Evolutionary conservation across 1,140 invertebrate species (phyloP).

Genomic region (Scaptomyza montana): DNA sequence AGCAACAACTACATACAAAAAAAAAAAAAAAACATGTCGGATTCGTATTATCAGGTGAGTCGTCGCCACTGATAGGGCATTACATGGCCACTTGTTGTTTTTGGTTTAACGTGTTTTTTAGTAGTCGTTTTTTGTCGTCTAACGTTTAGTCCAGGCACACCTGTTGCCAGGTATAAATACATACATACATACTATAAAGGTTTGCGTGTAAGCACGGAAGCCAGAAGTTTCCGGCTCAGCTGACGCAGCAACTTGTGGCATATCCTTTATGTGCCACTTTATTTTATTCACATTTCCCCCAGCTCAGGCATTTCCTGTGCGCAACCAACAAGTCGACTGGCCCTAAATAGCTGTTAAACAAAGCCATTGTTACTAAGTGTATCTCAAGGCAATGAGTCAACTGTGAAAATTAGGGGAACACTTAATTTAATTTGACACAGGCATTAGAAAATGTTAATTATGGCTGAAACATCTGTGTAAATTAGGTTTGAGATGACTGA

Average conservation of each 20-base stretch:
- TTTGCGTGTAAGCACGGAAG: slow-evolving; percentile 32
- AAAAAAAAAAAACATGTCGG: slow-evolving; percentile 68
- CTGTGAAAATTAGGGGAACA: too few species aligned
- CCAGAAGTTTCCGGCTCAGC: slow-evolving; percentile 43
- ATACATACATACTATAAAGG: neutral
- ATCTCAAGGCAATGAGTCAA: too few species aligned
- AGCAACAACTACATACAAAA: slow-evolving; percentile 10
- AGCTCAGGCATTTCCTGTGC: slow-evolving; percentile 21
- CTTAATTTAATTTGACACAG: too few species aligned
- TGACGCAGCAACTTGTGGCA: slow-evolving; percentile 33
- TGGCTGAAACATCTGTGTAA: neutral
- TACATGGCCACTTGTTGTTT: slow-evolving; percentile 34
- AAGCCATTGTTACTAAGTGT: too few species aligned
- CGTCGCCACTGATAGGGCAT: slow-evolving; percentile 33
- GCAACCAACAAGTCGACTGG: neutral
- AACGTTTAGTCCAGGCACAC: slow-evolving; percentile 32
- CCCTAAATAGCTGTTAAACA: neutral
- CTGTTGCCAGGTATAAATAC: slow-evolving; percentile 32
- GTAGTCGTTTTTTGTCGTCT: slow-evolving; percentile 24
- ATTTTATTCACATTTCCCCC: neutral
- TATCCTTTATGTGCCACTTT: slow-evolving; percentile 40
- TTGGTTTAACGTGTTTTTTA: slow-evolving; percentile 4
- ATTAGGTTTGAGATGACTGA: neutral
- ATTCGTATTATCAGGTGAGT: slow-evolving; percentile 80
- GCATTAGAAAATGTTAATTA: too few species aligned